Evolutionary conservation across 2,888 invertebrate genomes (phyloP).

Genomic region (Microctonus aethiopoides): DNA sequence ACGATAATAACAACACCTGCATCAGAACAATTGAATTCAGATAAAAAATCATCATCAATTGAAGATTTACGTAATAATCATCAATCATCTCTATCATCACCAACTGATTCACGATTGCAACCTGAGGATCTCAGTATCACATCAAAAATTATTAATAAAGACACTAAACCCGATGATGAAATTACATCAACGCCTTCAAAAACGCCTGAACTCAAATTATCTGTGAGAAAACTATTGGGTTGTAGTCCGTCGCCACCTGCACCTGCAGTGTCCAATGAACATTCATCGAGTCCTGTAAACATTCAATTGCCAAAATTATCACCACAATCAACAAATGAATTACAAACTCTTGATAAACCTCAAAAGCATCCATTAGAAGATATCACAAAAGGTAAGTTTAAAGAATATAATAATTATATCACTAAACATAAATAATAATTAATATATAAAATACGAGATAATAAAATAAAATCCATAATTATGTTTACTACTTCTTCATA

Average conservation of each 20-base stretch:
- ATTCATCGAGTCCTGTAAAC: slow-evolving; percentile 42
- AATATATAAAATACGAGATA: too few species aligned
- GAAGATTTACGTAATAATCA: slow-evolving; percentile 6
- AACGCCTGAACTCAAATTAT: slow-evolving; percentile 60
- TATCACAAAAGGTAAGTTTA: slow-evolving; percentile 40
- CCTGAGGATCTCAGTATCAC: slow-evolving; percentile 60
- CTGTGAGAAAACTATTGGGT: slow-evolving; percentile 59
- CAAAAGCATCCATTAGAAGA: slow-evolving; percentile 28
- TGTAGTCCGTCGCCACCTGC: slow-evolving; percentile 61
- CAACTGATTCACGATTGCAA: slow-evolving; percentile 56
- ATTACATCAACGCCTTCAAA: slow-evolving; percentile 40
- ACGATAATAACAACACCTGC: neutral
- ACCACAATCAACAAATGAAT: slow-evolving; percentile 1
- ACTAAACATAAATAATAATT: neutral
- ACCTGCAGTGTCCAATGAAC: slow-evolving; percentile 47
- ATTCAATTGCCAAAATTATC: slow-evolving; percentile 40
- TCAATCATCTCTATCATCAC: slow-evolving; percentile 40
- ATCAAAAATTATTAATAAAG: slow-evolving; percentile 44
- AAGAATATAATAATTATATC: slow-evolving; percentile 8
- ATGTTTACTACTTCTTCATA: too few species aligned
- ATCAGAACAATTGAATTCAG: neutral
- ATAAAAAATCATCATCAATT: neutral
- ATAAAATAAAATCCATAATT: too few species aligned
- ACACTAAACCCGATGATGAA: slow-evolving; percentile 20
- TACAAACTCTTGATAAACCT: neutral